Percentiles rank a stretch among this genome's conserved stretches.
These are phyloP conservation scores for Alethe diademata DNA, from an alignment of 2,113 vertebrate genomes.

Conservation along the genomic window DNA sequence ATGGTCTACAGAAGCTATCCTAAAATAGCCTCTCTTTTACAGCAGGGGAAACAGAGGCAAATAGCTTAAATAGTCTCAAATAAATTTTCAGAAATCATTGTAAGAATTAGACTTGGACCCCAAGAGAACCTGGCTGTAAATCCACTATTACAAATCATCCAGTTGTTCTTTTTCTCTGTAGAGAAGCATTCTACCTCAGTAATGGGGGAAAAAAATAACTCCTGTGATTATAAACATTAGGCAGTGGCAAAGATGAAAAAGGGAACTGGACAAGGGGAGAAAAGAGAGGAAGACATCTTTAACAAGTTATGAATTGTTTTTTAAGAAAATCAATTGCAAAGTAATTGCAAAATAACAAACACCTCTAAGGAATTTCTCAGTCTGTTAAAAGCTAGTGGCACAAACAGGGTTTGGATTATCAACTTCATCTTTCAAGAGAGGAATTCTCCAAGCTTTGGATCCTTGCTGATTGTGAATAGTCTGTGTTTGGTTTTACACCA, in stretches of 20 bases:
- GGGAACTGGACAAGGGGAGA: neutral
- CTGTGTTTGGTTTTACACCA: neutral
- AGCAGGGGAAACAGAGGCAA: neutral
- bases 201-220: neutral
- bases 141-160: neutral
- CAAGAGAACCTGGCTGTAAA: neutral
- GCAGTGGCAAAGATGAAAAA: neutral
- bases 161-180: neutral
- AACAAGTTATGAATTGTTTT: constrained; percentile 40
- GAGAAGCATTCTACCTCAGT: neutral
- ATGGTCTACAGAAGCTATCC: neutral
- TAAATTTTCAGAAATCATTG: neutral
- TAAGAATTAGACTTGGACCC: neutral
- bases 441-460: neutral
- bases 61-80: neutral
- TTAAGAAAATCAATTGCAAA: constrained; percentile 35
- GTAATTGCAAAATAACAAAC: constrained; percentile 57
- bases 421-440: neutral
- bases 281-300: constrained; percentile 15
- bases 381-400: constrained; percentile 5
- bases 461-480: neutral
- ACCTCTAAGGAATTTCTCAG: neutral
- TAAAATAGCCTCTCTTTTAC: neutral
- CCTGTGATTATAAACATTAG: neutral
- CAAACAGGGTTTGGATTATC: neutral